These are phyloP conservation scores for Thalassoma bifasciatum DNA, from an alignment of 2,113 vertebrate genomes.

Conservation along the genomic window DNA sequence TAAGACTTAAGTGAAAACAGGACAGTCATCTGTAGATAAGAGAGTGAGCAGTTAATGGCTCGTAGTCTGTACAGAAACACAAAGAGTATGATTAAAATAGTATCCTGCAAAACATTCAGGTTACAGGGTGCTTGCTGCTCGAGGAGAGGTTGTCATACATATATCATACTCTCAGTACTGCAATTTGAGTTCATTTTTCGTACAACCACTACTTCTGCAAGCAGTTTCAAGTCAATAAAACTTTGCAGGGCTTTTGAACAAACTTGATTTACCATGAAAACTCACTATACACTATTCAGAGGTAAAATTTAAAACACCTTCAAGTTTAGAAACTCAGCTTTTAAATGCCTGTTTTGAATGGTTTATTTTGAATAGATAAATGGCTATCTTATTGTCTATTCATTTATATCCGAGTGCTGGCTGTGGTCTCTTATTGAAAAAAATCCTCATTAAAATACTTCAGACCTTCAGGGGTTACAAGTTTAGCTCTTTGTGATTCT, in stretches of 20 bases:
- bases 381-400: too few relatives aligned
- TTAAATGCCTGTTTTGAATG: too few relatives aligned
- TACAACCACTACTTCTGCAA: background rate
- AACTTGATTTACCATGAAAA: background rate
- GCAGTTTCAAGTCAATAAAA: background rate
- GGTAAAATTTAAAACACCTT: background rate
- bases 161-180: background rate
- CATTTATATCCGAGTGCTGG: too few relatives aligned
- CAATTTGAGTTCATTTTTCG: background rate
- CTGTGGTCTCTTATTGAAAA: too few relatives aligned
- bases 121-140: background rate
- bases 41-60: conserved; percentile 8
- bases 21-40: conserved; percentile 3
- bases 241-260: background rate
- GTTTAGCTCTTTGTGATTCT: background rate
- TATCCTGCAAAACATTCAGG: background rate
- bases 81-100: background rate
- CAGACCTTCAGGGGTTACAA: too few relatives aligned
- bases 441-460: too few relatives aligned
- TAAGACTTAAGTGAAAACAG: conserved; percentile 33
- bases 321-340: background rate
- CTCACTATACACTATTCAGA: background rate
- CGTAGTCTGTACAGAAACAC: conserved; percentile 4
- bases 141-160: background rate
- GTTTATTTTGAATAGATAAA: too few relatives aligned